Evolutionary conservation across 2,888 invertebrate genomes (phyloP).

Genomic region (Catonia carolina): DNA sequence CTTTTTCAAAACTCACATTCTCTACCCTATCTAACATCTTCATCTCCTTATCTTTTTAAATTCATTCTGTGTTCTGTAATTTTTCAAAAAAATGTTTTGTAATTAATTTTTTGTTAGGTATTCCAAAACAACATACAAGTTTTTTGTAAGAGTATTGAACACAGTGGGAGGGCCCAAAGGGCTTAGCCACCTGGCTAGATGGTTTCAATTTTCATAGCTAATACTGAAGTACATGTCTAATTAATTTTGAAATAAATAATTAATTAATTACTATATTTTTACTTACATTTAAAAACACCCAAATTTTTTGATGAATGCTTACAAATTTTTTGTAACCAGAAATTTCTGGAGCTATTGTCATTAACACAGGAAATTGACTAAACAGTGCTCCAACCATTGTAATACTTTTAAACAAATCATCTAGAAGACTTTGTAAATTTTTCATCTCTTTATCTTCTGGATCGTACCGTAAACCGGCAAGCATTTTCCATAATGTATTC

Average conservation of each 20-base stretch:
- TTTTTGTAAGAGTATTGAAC: background rate
- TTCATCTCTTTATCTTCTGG: conserved; percentile 62
- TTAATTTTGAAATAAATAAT: too few species aligned
- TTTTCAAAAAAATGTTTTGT: too few species aligned
- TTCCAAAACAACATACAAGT: too few species aligned
- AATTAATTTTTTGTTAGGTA: too few species aligned
- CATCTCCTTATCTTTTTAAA: too few species aligned
- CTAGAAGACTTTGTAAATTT: conserved; percentile 59
- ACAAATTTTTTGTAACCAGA: conserved; percentile 72
- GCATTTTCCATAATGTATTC: conserved; percentile 77
- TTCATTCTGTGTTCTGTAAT: too few species aligned
- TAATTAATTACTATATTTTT: too few species aligned
- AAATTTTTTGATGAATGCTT: conserved; percentile 61
- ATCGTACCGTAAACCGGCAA: conserved; percentile 65
- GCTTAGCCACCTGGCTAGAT: too few species aligned
- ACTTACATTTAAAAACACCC: conserved; percentile 57
- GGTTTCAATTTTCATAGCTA: too few species aligned
- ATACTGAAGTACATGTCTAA: too few species aligned
- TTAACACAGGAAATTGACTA: conserved; percentile 69
- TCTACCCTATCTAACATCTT: too few species aligned
- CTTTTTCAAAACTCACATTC: too few species aligned
- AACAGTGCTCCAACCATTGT: conserved; percentile 78
- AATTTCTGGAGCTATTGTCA: conserved; percentile 60
- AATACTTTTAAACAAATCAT: conserved; percentile 62
- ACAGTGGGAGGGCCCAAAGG: background rate